Conservation (phyloP, 2,797 vertebrate genomes). For the Enteromius viviparus region DNA sequence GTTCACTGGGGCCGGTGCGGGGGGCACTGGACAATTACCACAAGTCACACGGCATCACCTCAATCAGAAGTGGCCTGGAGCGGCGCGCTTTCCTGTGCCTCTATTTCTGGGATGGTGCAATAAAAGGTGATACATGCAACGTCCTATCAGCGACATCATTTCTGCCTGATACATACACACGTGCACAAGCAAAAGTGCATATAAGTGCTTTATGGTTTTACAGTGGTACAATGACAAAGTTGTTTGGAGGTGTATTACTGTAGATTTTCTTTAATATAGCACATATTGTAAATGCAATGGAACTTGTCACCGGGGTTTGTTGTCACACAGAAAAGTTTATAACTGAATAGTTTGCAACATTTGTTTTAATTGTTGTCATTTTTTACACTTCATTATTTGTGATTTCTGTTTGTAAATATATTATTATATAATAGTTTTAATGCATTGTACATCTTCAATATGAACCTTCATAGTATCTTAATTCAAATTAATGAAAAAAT, state of each 20-base stretch:
- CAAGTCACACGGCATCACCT: constrained; percentile 51
- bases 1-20: constrained; percentile 46
- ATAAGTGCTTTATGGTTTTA: neutral
- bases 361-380: neutral
- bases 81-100: constrained; percentile 19
- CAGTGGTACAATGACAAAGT: neutral
- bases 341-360: neutral
- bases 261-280: neutral
- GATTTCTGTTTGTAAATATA: neutral
- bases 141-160: constrained; percentile 12
- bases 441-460: neutral
- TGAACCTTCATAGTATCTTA: neutral
- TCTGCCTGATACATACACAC: neutral
- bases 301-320: neutral
- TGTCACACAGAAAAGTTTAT: too few relatives aligned
- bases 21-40: constrained; percentile 55
- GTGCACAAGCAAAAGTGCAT: neutral
- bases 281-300: neutral
- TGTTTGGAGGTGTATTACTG: neutral
- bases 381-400: neutral
- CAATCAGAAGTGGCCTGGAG: constrained; percentile 52
- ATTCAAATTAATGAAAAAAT: neutral
- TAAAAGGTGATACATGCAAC: constrained; percentile 32
- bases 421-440: neutral
- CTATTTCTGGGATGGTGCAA: constrained; percentile 17